Base-by-base conservation (phyloP, 1,140 invertebrate species). In the Limonius californicus region DNA sequence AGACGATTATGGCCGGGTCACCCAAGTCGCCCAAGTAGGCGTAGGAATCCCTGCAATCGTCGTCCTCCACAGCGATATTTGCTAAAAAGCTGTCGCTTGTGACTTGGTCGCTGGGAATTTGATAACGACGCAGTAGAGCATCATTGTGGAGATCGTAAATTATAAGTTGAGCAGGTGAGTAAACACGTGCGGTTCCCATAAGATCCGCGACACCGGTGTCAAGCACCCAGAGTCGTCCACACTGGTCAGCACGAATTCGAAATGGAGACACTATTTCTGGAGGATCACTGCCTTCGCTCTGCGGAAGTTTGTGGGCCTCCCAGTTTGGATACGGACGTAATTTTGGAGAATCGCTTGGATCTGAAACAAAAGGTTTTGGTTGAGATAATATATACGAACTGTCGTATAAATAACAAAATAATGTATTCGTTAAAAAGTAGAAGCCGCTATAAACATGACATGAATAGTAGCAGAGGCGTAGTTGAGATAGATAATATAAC, bases 241-340 rank as follows among this genome's bases (percentile, higher is more conserved):
- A 92, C 14, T 80, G 80, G 76, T 92, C 89, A 1, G 86, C 89
- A 0, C 86, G 76, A 0, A 90, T 77, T 0, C 89, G 77, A 73
- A 89, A 91, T 0, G 87, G 85, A 0, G 88, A 90, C 0, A 90
- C 83, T n/a, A 90, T 83, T 69, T 89, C 87, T 1, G 85, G 82
- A 0, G 77, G 75, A 20, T 80, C 80, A 0, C 54, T 64, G 1
- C 76, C 74, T 1, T 63, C 63, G 3, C 63, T 32, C 39, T 64
- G 62, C 21, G 66, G 60, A 8, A 71, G 35, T 16, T 76, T 75
- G 65, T 91, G 87, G 0, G 86, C 83, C 59, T 85, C 83, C 87
- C 88, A 91, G 54, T 83, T 88, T 1, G 89, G 89, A 68, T 87
- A 91, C 0, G 89, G 89, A 27, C n/a, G n/a, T n/a, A n/a, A n/a